Conservation (phyloP, 2,888 invertebrate genomes). For the Pteria penguin region DNA sequence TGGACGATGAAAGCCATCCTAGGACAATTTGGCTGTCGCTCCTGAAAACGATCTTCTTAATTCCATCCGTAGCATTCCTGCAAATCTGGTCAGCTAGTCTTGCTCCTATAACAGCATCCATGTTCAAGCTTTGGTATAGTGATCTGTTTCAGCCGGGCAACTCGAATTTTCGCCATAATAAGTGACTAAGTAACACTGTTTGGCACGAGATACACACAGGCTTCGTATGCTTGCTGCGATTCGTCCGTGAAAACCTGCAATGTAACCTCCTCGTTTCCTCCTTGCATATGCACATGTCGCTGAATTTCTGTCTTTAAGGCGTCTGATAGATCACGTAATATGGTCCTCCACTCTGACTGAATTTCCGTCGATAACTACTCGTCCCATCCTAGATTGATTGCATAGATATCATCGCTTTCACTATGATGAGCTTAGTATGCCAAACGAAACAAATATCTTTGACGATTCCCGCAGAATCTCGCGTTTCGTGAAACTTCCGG, state of each 20-base stretch:
- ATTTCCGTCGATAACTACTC: slow-evolving; percentile 12
- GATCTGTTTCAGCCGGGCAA: slow-evolving; percentile 21
- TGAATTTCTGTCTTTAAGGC: neutral
- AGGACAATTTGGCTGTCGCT: slow-evolving; percentile 36
- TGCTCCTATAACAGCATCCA: slow-evolving; percentile 42
- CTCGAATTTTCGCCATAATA: slow-evolving; percentile 33
- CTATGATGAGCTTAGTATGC: slow-evolving; percentile 28
- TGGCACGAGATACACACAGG: slow-evolving; percentile 14
- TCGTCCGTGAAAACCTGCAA: slow-evolving; percentile 14
- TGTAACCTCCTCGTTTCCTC: neutral
- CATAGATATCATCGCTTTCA: slow-evolving; percentile 33
- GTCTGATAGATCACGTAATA: neutral
- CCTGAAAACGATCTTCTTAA: slow-evolving; percentile 16
- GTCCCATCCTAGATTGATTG: slow-evolving; percentile 42
- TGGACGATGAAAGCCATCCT: slow-evolving; percentile 30
- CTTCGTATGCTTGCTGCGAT: slow-evolving; percentile 27
- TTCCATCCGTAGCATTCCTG: neutral
- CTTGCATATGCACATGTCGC: neutral
- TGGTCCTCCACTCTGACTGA: slow-evolving; percentile 4
- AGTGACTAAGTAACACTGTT: slow-evolving; percentile 10
- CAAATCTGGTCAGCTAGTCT: slow-evolving; percentile 30
- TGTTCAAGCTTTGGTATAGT: slow-evolving; percentile 43
- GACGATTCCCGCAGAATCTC: slow-evolving; percentile 30
- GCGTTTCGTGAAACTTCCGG: too few relatives aligned
- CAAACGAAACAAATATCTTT: slow-evolving; percentile 35